Conservation (phyloP, 1,140 invertebrate species). For the Ceratosolen fusciceps region DNA sequence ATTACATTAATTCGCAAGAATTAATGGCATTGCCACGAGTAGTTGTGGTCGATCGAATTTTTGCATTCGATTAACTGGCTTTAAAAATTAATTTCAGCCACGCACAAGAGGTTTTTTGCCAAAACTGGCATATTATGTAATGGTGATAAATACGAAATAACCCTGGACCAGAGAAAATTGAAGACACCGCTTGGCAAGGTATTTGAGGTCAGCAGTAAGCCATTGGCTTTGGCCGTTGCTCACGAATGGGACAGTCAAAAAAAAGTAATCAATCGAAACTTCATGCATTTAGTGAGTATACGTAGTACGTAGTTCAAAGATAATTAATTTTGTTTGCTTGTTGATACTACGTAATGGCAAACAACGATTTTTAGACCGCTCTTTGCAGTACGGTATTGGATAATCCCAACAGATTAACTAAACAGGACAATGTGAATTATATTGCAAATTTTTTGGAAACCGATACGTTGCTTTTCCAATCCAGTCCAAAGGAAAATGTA, state of each 20-base stretch:
- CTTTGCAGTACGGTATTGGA: conserved; percentile 91
- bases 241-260: conserved; percentile 93
- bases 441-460: conserved; percentile 88
- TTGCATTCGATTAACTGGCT: too few relatives aligned
- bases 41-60: too few relatives aligned
- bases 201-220: conserved; percentile 86
- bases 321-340: background rate
- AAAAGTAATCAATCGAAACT: conserved; percentile 81
- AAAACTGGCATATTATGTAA: conserved; percentile 77
- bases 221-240: conserved; percentile 91
- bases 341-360: conserved; percentile 18
- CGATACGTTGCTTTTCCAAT: conserved; percentile 88
- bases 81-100: conserved; percentile 58
- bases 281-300: conserved; percentile 88
- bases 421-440: conserved; percentile 82
- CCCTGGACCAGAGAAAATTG: conserved; percentile 86
- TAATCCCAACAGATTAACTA: conserved; percentile 88
- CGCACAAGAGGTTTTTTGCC: conserved; percentile 80
- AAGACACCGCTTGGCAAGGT: conserved; percentile 88
- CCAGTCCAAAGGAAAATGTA: conserved; percentile 74
- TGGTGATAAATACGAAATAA: conserved; percentile 80
- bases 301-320: too few relatives aligned
- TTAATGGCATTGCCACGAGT: too few relatives aligned
- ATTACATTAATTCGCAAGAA: too few relatives aligned
- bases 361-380: conserved; percentile 78